Base-by-base conservation (phyloP, 2,888 invertebrate species). In the Baccha elongata region DNA sequence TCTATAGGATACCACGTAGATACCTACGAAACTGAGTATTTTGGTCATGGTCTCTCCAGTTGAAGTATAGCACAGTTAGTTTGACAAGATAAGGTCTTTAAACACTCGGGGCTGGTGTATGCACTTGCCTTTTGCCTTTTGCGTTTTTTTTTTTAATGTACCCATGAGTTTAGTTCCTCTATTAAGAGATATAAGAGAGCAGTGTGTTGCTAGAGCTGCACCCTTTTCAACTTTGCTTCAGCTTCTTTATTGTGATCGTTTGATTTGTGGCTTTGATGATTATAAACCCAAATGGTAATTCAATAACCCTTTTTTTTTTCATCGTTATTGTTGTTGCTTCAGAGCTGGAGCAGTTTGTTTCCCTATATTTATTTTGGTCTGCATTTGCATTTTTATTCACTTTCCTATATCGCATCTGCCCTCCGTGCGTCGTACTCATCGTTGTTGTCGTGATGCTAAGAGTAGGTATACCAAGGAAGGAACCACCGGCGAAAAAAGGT, bases 51-150 rank as follows among this genome's bases (percentile, higher is more conserved):
- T 62, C 83, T 53, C 21, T 3, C 23, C 50, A 58, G 21, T 62
- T 74, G 68, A 65, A 55, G 46, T 55, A 62, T 69, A 48, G 60
- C 58, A 65, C 50, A 52, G 64, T 58, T 35, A 75, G 55, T 71
- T 58, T 76, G 76, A 76, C 81, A 76, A 72, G 81, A 81, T 81
- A 81, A 81, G 81, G 81, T 81, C 81, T 81, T 46, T 64, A 37
- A 50, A 40, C 23, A 37, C 58, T 58, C 58, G 50, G 21, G 11
- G 48, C 58, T 53, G 58, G 37, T 40, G 15, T 58, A 21, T 76
- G 76, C 81, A 81, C 81, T 81, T 76, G 80, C 71, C 67, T 58
- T 67, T 60, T 50, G 50, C 26, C 17, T 71, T 15, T 32, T 29
- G 13, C 55, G 13, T n/a, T n/a, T n/a, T n/a, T n/a, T n/a, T n/a